A percentile compares a stretch with the other conserved stretches of the same genome.
phyloP scores from a whole-genome alignment of 2,888 invertebrate genomes.

The Agelastica alni region DNA sequence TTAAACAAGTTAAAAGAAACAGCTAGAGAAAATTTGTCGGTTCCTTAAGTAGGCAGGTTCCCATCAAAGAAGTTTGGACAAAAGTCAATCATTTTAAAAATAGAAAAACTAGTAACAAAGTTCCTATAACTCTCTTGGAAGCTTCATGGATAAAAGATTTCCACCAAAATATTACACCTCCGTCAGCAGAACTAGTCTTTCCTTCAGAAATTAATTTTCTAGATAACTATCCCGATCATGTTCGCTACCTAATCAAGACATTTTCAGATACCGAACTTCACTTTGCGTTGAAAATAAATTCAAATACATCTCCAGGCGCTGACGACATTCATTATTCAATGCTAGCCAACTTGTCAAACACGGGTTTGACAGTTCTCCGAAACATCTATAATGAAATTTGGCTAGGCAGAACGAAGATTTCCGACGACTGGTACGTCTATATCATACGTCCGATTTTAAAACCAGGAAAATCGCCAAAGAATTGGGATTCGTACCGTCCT shows the following conservation, averaged over 20 bases:
- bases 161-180: constrained; percentile 1
- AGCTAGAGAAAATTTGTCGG: constrained; percentile 3
- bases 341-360: background rate
- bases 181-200: background rate
- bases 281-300: background rate
- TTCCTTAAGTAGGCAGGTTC: too few relatives aligned
- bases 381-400: too few relatives aligned
- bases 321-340: background rate
- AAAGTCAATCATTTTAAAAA: too few relatives aligned
- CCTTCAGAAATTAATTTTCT: background rate
- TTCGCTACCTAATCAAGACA: background rate
- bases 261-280: too few relatives aligned
- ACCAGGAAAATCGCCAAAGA: too few relatives aligned
- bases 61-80: too few relatives aligned
- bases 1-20: constrained; percentile 4
- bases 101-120: too few relatives aligned
- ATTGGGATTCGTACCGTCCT: too few relatives aligned
- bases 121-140: too few relatives aligned
- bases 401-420: background rate
- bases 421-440: background rate
- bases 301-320: background rate
- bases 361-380: too few relatives aligned
- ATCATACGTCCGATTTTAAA: too few relatives aligned
- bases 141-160: too few relatives aligned
- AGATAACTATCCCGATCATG: background rate